Base-by-base conservation (phyloP, 2,113 vertebrate genomes). In the Pangasianodon gigas region DNA sequence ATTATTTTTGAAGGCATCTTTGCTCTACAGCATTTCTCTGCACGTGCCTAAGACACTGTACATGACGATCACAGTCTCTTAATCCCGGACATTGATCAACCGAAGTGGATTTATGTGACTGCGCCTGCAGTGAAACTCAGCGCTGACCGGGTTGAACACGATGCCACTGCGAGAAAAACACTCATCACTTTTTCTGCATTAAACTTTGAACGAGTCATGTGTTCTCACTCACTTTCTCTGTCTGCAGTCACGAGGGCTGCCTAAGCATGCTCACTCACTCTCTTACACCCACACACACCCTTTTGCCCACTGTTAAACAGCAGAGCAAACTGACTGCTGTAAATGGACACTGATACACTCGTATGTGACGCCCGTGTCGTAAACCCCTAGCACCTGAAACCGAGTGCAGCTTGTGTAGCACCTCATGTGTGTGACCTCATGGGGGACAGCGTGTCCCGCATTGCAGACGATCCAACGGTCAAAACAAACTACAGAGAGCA, bases 171-270 rank as follows among this genome's bases (percentile, higher is more conserved):
- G 58, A 74, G 44, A 54, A 46, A 75, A 54, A 81, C 48, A 81
- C 79, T 80, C 77, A 54, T 54, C 84, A 84, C 86, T 84, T 60
- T 85, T 85, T 56, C 75, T 89, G 82, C 89, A 56, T 54, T 87
- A 79, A 86, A 69, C 62, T 87, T 87, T 62, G 85, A 90, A 92
- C 62, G 26, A 74, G 90, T 92, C 92, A 92, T 90, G 92, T 90
- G 92, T 48, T 82, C 74, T 87, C 65, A 9, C 88, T 84, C 41
- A 32, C 74, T 52, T 62, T 58, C 62, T 46, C 88, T 85, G 77
- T 52, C 37, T 51, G 51, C 79, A 84, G 89, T 92, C 92, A 92
- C 89, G 87, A 91, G 92, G 81, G 75, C 18, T 32, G 74, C 1
- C 19, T 24, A 62, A 71, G 58, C 60, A 56, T n/a, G 37, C 52